Evolutionary conservation across 2,797 vertebrate genomes (phyloP).

Genomic region (Sphenodon punctatus): DNA sequence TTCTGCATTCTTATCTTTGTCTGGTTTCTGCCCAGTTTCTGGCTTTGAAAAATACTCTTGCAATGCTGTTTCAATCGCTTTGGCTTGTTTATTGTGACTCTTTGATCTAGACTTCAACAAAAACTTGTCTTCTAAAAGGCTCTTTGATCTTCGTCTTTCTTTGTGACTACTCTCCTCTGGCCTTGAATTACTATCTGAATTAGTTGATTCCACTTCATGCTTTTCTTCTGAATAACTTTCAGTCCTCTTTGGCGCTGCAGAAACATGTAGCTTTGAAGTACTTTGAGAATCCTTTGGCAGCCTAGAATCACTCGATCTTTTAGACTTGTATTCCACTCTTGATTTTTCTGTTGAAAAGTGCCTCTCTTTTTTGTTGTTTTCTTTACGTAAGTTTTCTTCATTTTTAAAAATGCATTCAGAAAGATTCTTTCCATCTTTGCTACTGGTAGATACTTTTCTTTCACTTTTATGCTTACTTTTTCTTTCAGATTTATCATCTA

Average conservation of each 20-base stretch:
- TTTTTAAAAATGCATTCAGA: constrained; percentile 76
- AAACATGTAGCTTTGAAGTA: constrained; percentile 68
- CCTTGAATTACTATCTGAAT: constrained; percentile 77
- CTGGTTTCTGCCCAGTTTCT: constrained; percentile 70
- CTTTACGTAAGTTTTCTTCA: constrained; percentile 81
- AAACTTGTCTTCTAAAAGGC: constrained; percentile 80
- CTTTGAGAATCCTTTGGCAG: constrained; percentile 78
- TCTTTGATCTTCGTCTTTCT: constrained; percentile 85
- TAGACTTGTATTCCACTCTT: constrained; percentile 82
- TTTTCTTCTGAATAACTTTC: constrained; percentile 87
- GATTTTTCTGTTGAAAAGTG: constrained; percentile 71
- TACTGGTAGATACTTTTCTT: constrained; percentile 75
- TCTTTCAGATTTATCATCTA: constrained; percentile 88
- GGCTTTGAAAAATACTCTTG: constrained; percentile 66
- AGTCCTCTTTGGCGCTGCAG: constrained; percentile 63
- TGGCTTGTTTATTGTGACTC: constrained; percentile 78
- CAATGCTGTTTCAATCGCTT: constrained; percentile 76
- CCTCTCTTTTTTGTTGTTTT: constrained; percentile 79
- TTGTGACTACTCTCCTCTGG: constrained; percentile 85
- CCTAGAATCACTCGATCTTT: constrained; percentile 83
- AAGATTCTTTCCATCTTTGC: constrained; percentile 80
- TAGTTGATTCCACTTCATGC: constrained; percentile 79
- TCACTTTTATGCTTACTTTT: constrained; percentile 88
- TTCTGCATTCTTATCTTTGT: constrained; percentile 75
- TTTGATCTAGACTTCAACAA: constrained; percentile 83